Evolutionary conservation across 1,140 invertebrate genomes (phyloP).

Genomic region (Pogonomyrmex barbatus): DNA sequence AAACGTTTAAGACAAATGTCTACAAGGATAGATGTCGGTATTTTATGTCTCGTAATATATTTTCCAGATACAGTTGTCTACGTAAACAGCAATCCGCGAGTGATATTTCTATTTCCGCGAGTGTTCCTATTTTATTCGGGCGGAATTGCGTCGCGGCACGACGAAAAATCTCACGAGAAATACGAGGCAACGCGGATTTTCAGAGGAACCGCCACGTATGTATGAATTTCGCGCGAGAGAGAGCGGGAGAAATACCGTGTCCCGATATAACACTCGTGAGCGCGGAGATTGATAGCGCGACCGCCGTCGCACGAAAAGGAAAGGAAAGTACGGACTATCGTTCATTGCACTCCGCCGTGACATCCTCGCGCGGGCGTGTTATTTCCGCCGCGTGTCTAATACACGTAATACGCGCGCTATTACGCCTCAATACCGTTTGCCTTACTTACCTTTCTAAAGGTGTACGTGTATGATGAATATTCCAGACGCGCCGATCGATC

Average conservation of each 20-base stretch:
- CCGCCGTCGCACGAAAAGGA: slow-evolving; percentile 40
- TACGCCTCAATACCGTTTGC: slow-evolving; percentile 25
- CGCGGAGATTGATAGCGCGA: slow-evolving; percentile 43
- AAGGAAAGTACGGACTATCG: slow-evolving; percentile 40
- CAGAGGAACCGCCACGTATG: neutral
- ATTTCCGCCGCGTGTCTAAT: slow-evolving; percentile 18
- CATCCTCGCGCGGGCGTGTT: slow-evolving; percentile 27
- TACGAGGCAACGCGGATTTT: slow-evolving; percentile 24
- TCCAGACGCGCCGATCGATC: slow-evolving; percentile 42
- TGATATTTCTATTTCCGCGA: slow-evolving; percentile 38
- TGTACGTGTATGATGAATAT: slow-evolving; percentile 29
- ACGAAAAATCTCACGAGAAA: slow-evolving; percentile 39
- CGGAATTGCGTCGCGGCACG: slow-evolving; percentile 21
- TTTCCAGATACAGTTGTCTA: slow-evolving; percentile 3
- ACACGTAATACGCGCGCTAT: slow-evolving; percentile 30
- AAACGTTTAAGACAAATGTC: neutral
- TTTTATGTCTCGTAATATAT: neutral
- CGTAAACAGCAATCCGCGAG: slow-evolving; percentile 31
- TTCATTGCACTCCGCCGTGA: slow-evolving; percentile 49
- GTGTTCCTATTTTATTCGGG: slow-evolving; percentile 44
- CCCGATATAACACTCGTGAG: slow-evolving; percentile 17
- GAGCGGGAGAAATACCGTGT: slow-evolving; percentile 12
- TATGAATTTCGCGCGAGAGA: slow-evolving; percentile 34
- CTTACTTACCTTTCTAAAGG: slow-evolving; percentile 50
- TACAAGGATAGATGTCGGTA: neutral